Evolutionary conservation across 2,113 vertebrate species (phyloP), one percentile per base, ranked within the genome.

Genomic region (Brachypteracias leptosomus): DNA sequence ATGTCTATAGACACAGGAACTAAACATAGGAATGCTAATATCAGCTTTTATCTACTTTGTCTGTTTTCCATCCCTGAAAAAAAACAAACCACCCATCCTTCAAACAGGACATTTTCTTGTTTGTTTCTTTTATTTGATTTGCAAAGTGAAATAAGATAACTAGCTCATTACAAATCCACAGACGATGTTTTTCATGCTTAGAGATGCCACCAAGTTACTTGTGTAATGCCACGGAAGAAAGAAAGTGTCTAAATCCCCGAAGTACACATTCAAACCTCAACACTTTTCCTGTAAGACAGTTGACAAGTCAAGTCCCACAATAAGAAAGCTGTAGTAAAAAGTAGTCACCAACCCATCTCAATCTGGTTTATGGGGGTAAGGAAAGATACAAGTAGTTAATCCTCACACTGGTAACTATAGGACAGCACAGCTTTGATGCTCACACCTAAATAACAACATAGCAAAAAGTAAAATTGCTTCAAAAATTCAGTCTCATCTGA

Each of bases 1-100:
- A 97, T 96, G 74, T 84, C 92, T 92, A 68, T 93, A 96, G 90
- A 96, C 96, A 92, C 68, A 96, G 96, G 96, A 97, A 98, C 80
- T 85, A 96, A 96, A 95, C 25, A 18, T 59, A 89, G 75, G 95
- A 95, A 96, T 95, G 95, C 61, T 96, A 97, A 96, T 95, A 88
- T 82, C 90, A 65, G 77, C 80, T 95, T 96, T 97, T 95, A 93
- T 94, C 90, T 92, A 40, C 80, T 81, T 88, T 74, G 35, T 90
- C 86, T 62, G 11, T 83, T 93, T 88, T 51, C 61, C 36, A 47
- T 91, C 22, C 47, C 40, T 72, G 58, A 12, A 65, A 35, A 35
- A 75, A 86, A 61, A 57, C 42, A 84, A 70, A 4, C 2, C 22
- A 61, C 16, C 29, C 7, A 31, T 67, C 72, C 51, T 93, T 90